A percentile compares a stretch with the other conserved stretches of the same genome.
These are phyloP conservation scores for Andrena cerasifolii DNA, from an alignment of 1,140 invertebrate genomes.

Conservation along the genomic window DNA sequence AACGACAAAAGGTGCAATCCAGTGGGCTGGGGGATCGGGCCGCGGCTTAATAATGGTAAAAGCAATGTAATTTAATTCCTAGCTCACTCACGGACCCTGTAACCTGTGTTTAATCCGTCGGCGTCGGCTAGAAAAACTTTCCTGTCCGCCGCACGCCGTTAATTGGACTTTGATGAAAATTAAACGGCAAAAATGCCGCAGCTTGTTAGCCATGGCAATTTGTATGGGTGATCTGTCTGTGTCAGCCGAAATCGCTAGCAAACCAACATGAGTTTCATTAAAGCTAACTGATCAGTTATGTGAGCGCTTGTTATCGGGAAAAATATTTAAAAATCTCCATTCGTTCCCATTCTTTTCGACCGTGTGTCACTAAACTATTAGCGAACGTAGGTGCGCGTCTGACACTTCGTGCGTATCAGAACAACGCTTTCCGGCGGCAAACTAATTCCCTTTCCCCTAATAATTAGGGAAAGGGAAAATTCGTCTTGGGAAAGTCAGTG, in stretches of 20 bases:
- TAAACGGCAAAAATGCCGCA: constrained; percentile 4
- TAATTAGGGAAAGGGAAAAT: too few relatives aligned
- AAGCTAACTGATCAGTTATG: background rate
- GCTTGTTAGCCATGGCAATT: background rate
- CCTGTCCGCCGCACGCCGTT: background rate
- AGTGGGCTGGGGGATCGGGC: background rate
- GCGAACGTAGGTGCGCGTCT: too few relatives aligned
- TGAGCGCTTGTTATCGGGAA: background rate
- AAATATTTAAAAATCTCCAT: background rate
- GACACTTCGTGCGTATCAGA: too few relatives aligned
- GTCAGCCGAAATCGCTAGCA: too few relatives aligned
- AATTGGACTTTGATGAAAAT: constrained; percentile 20
- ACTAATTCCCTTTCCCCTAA: too few relatives aligned
- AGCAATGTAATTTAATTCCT: constrained; percentile 24
- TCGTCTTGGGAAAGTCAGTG: too few relatives aligned
- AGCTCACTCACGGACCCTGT: background rate
- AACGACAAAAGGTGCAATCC: background rate
- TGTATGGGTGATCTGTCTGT: background rate
- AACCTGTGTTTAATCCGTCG: background rate
- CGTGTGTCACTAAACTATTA: too few relatives aligned
- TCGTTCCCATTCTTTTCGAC: background rate
- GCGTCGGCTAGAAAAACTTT: background rate
- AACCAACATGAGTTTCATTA: background rate
- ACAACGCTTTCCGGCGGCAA: too few relatives aligned
- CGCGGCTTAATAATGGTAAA: constrained; percentile 1